These are phyloP conservation scores for Samia ricini DNA, from an alignment of 1,140 invertebrate species.

Conservation along the genomic window DNA sequence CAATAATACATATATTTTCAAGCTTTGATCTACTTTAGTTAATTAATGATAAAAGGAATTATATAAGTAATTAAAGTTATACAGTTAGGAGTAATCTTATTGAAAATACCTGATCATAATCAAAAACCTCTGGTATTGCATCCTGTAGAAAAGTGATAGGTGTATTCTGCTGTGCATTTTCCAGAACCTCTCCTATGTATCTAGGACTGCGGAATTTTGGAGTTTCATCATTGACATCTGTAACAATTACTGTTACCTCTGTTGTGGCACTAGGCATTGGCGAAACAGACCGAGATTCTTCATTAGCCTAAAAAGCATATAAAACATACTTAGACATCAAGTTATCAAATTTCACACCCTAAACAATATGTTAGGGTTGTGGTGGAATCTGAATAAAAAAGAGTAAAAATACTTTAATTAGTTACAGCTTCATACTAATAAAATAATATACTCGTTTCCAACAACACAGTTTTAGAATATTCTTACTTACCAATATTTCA, in stretches of 20 bases:
- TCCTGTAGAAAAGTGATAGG: constrained; percentile 92
- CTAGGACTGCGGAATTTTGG: constrained; percentile 87
- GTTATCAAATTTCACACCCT: background rate
- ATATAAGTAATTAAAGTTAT: background rate
- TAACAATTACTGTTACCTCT: constrained; percentile 94
- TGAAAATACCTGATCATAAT: constrained; percentile 90
- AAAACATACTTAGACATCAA: background rate
- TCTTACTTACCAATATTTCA: constrained; percentile 83
- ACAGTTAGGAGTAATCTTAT: background rate
- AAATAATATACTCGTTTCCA: too few species aligned
- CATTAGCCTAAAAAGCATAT: constrained; percentile 81
- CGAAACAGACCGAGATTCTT: constrained; percentile 79
- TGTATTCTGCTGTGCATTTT: constrained; percentile 94
- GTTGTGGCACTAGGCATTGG: constrained; percentile 88
- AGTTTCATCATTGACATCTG: constrained; percentile 96
- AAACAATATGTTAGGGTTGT: too few species aligned
- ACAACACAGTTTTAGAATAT: background rate
- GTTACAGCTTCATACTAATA: too few species aligned
- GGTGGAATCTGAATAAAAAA: too few species aligned
- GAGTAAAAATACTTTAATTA: too few species aligned
- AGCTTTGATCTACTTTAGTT: too few species aligned
- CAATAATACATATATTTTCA: too few species aligned
- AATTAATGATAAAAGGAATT: too few species aligned
- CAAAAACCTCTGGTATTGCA: constrained; percentile 91
- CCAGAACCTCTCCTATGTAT: constrained; percentile 93